Percentiles rank a stretch among this genome's conserved stretches.
These are phyloP conservation scores for Synchiropus splendidus DNA, from an alignment of 2,113 vertebrate genomes.

Conservation along the genomic window DNA sequence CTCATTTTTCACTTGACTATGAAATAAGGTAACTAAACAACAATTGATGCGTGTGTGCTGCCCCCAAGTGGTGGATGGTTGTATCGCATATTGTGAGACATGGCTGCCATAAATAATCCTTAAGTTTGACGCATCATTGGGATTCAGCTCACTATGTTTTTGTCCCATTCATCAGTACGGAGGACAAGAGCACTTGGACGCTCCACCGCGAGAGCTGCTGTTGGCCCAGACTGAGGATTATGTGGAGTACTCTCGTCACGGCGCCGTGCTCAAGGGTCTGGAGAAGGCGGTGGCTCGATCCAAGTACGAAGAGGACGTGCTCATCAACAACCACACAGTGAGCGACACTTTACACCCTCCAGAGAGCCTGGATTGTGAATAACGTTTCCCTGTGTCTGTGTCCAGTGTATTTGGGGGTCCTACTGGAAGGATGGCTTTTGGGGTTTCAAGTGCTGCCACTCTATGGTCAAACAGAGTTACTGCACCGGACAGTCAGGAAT, in stretches of 20 bases:
- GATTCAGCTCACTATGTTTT: constrained; percentile 1
- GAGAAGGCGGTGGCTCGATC: constrained; percentile 91
- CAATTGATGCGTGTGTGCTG: too few relatives aligned
- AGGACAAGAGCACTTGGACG: constrained; percentile 85
- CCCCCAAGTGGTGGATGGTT: too few relatives aligned
- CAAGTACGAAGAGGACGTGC: constrained; percentile 94
- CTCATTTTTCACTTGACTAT: too few relatives aligned
- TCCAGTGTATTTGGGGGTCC: constrained; percentile 93
- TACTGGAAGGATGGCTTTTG: constrained; percentile 92
- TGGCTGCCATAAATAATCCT: too few relatives aligned
- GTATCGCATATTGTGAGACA: too few relatives aligned
- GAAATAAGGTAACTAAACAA: too few relatives aligned
- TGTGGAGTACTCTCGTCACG: constrained; percentile 92
- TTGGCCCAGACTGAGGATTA: constrained; percentile 96
- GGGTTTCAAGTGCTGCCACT: constrained; percentile 95
- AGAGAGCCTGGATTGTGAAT: too few relatives aligned
- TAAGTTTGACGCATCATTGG: too few relatives aligned
- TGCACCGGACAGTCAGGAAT: constrained; percentile 89
- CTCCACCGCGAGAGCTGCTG: constrained; percentile 83
- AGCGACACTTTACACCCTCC: constrained; percentile 18
- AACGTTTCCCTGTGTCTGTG: background rate
- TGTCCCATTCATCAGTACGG: constrained; percentile 75
- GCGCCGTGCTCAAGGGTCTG: constrained; percentile 90
- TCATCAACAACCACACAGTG: constrained; percentile 88
- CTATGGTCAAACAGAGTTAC: constrained; percentile 93